phyloP scores from a whole-genome alignment of 2,113 vertebrate genomes.

The Choloepus hoffmanni region DNA sequence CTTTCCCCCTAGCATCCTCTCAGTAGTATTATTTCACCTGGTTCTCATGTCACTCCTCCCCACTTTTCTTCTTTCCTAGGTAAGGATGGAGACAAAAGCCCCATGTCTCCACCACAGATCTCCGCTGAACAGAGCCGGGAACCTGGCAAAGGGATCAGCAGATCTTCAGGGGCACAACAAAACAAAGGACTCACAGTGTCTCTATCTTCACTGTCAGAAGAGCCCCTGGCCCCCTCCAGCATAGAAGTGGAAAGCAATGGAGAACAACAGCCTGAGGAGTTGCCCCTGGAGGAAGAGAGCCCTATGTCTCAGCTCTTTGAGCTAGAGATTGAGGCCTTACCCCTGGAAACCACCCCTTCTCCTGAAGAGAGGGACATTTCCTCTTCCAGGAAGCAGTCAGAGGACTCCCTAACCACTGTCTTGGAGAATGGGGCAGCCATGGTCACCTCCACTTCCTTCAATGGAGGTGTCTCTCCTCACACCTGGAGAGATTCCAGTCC shows the following conservation, averaged over 20 bases:
- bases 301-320: slow-evolving; percentile 74
- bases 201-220: slow-evolving; percentile 12
- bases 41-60: background rate
- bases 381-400: slow-evolving; percentile 68
- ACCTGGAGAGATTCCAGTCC: slow-evolving; percentile 62
- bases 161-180: slow-evolving; percentile 11
- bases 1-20: background rate
- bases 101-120: slow-evolving; percentile 1
- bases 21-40: background rate
- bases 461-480: slow-evolving; percentile 81
- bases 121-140: slow-evolving; percentile 54
- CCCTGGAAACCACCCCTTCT: slow-evolving; percentile 72
- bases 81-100: slow-evolving; percentile 58
- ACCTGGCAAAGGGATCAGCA: background rate
- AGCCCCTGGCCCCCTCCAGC: background rate
- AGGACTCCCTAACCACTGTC: slow-evolving; percentile 80
- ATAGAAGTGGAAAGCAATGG: slow-evolving; percentile 46
- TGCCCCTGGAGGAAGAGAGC: slow-evolving; percentile 59
- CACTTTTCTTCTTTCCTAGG: slow-evolving; percentile 54
- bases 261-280: slow-evolving; percentile 51
- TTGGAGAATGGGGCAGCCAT: slow-evolving; percentile 81
- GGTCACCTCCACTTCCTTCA: slow-evolving; percentile 78
- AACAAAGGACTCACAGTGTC: slow-evolving; percentile 28
- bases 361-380: slow-evolving; percentile 71
- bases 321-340: slow-evolving; percentile 76